phyloP scores from a whole-genome alignment of 2,888 invertebrate genomes.

The Drosophila subsilvestris region DNA sequence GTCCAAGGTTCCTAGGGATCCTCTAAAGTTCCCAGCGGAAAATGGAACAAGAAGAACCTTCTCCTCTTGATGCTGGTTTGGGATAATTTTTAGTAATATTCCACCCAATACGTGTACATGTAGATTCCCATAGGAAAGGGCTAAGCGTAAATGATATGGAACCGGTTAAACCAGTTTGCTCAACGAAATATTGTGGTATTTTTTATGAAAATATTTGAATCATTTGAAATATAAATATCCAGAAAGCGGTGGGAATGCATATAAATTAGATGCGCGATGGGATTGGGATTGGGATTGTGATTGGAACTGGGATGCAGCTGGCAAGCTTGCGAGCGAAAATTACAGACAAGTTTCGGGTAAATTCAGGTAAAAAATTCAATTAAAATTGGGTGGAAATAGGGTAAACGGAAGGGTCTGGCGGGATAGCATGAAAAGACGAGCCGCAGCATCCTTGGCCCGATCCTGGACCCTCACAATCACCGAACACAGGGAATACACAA shows the following conservation, averaged over 20 bases:
- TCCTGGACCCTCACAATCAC: conserved; percentile 59
- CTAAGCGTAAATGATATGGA: conserved; percentile 33
- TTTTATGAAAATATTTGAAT: conserved; percentile 70
- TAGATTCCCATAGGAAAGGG: background rate
- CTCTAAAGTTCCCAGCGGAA: background rate
- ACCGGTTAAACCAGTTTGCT: conserved; percentile 63
- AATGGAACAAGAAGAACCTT: background rate
- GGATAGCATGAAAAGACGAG: conserved; percentile 36
- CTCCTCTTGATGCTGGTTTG: background rate
- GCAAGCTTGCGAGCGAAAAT: conserved; percentile 2
- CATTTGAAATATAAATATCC: conserved; percentile 71
- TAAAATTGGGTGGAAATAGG: conserved; percentile 66
- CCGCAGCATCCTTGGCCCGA: conserved; percentile 57
- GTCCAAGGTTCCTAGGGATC: background rate
- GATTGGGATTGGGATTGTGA: background rate
- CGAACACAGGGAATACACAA: conserved; percentile 23
- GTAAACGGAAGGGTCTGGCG: conserved; percentile 27
- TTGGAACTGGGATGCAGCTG: conserved; percentile 56
- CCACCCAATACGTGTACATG: background rate
- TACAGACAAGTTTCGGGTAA: conserved; percentile 33
- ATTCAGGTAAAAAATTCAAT: conserved; percentile 75
- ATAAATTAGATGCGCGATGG: conserved; percentile 31
- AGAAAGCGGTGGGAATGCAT: conserved; percentile 21
- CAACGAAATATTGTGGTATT: conserved; percentile 66
- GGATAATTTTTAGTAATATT: background rate